Percentiles rank a stretch among this genome's conserved stretches.
Conservation (phyloP, 2,797 vertebrate genomes). For the Clamator glandarius region DNA sequence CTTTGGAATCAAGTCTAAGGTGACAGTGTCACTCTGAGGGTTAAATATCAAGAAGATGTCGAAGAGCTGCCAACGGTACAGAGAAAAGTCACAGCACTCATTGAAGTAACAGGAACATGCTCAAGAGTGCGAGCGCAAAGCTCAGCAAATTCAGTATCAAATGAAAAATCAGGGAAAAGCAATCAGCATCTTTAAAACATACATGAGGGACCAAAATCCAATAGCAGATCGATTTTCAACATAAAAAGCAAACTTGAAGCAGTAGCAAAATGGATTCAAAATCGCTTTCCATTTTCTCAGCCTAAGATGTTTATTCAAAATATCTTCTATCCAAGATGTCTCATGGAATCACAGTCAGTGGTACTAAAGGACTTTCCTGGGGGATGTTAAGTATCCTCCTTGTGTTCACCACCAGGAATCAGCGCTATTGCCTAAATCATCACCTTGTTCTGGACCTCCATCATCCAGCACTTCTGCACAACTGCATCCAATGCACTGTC, state of each 20-base stretch:
- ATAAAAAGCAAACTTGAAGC: not conserved
- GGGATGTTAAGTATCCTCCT: not conserved
- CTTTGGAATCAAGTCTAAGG: not conserved
- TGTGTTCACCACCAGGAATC: not conserved
- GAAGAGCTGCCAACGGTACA: not conserved
- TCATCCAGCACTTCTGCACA: not conserved
- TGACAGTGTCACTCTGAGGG: accelerated
- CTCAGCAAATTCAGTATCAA: not conserved
- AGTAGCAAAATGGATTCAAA: not conserved
- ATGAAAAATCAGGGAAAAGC: not conserved
- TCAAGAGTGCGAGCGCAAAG: not conserved
- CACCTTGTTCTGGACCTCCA: accelerated
- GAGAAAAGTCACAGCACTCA: not conserved
- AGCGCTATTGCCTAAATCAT: not conserved
- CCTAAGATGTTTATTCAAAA: not conserved
- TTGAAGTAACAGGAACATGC: not conserved
- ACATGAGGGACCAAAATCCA: accelerated
- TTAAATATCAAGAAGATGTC: not conserved
- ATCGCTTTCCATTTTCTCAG: not conserved
- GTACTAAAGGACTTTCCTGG: not conserved
- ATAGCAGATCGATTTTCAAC: not conserved
- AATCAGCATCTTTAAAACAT: not conserved
- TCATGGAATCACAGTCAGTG: not conserved
- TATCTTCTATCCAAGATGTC: accelerated
- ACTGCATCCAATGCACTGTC: accelerated